A percentile compares a stretch with the other conserved stretches of the same genome.
phyloP scores from a whole-genome alignment of 2,113 vertebrate genomes.

The Lagenorhynchus albirostris region DNA sequence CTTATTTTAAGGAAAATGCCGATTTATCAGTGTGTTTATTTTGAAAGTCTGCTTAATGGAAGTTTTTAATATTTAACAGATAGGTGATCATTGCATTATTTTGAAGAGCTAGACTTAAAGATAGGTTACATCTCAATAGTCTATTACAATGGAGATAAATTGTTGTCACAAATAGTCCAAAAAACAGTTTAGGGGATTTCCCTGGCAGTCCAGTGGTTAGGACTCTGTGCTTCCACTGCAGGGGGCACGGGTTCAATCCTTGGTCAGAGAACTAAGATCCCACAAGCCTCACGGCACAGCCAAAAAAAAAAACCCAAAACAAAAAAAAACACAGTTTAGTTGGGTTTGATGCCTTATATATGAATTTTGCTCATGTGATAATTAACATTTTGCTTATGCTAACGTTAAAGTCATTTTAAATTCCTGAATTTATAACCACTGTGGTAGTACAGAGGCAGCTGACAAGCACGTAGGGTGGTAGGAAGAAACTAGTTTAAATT shows the following conservation, averaged over 20 bases:
- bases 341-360: neutral
- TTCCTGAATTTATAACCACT: neutral
- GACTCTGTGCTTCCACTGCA: too few species aligned
- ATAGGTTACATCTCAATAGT: neutral
- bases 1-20: neutral
- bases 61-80: neutral
- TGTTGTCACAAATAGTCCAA: neutral
- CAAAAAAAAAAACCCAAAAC: too few species aligned
- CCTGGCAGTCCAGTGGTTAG: too few species aligned
- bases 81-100: neutral
- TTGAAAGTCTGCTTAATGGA: neutral
- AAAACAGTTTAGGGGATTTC: neutral
- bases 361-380: neutral
- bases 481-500: neutral
- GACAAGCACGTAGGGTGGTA: neutral
- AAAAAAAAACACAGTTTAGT: neutral
- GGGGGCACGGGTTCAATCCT: too few species aligned
- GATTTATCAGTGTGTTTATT: neutral
- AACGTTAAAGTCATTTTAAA: constrained; percentile 17
- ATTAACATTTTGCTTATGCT: constrained; percentile 14
- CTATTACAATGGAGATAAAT: neutral
- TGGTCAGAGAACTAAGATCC: too few species aligned
- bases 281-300: too few species aligned
- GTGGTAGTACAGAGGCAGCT: neutral
- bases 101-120: neutral